These are phyloP conservation scores for Drosophila quinaria DNA, from an alignment of 2,888 invertebrate species.

Conservation along the genomic window DNA sequence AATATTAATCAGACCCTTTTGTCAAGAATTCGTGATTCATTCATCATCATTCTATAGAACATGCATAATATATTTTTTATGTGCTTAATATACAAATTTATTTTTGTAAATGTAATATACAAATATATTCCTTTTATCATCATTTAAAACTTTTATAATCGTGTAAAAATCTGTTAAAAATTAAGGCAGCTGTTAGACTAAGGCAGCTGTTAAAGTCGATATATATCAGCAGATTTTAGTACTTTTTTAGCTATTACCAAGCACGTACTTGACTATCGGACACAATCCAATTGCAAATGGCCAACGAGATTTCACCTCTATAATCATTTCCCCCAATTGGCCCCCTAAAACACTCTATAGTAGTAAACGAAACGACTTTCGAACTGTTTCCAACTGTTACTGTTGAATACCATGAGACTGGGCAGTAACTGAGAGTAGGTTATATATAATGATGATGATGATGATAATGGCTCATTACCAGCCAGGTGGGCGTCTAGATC, in stretches of 20 bases:
- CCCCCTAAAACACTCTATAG: too few relatives aligned
- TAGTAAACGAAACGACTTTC: slow-evolving; percentile 20
- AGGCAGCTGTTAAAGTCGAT: slow-evolving; percentile 33
- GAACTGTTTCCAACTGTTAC: slow-evolving; percentile 35
- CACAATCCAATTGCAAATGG: slow-evolving; percentile 37
- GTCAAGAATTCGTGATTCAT: neutral
- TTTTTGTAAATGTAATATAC: too few relatives aligned
- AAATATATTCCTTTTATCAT: too few relatives aligned
- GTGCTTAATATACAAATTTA: too few relatives aligned
- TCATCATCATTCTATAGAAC: neutral
- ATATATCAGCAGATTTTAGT: slow-evolving; percentile 34
- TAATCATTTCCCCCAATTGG: neutral
- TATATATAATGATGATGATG: slow-evolving; percentile 20
- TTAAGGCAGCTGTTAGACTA: slow-evolving; percentile 29
- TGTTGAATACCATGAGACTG: slow-evolving; percentile 47
- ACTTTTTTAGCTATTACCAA: slow-evolving; percentile 31
- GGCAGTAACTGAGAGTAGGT: slow-evolving; percentile 24
- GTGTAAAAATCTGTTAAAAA: neutral
- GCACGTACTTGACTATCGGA: slow-evolving; percentile 31
- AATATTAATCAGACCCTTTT: neutral
- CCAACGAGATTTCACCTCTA: slow-evolving; percentile 18
- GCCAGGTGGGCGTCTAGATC: slow-evolving; percentile 35
- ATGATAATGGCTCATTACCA: slow-evolving; percentile 54
- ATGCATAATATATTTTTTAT: neutral
- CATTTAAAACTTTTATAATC: too few relatives aligned